Percentiles rank a stretch among this genome's conserved stretches.
Evolutionary conservation across 2,888 invertebrate species (phyloP).

Genomic region (Lymantria dispar): DNA sequence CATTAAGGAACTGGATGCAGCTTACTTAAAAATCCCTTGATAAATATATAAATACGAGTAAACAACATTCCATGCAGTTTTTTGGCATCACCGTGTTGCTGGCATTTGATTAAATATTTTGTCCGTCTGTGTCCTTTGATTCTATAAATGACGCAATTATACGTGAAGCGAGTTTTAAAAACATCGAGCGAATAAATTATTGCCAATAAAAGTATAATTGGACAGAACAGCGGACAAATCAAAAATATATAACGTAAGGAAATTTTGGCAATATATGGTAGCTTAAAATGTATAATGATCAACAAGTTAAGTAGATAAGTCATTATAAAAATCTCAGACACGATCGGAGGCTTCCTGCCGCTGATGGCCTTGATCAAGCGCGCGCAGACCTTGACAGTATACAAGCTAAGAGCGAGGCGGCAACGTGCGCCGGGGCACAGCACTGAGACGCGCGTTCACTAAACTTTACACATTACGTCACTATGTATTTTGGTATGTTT

Average conservation of each 20-base stretch:
- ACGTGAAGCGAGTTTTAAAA: slow-evolving; percentile 45
- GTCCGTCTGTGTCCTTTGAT: slow-evolving; percentile 43
- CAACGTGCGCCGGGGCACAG: slow-evolving; percentile 56
- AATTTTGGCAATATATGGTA: not conserved
- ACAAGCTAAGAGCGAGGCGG: slow-evolving; percentile 39
- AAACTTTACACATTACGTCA: slow-evolving; percentile 77
- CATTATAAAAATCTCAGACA: slow-evolving; percentile 26
- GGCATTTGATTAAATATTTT: slow-evolving; percentile 52
- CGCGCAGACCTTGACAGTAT: slow-evolving; percentile 69
- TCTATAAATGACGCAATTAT: slow-evolving; percentile 49
- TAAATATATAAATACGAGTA: slow-evolving; percentile 29
- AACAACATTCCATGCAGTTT: slow-evolving; percentile 65
- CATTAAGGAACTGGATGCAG: not conserved
- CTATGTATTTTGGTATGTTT: slow-evolving; percentile 58
- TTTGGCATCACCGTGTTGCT: slow-evolving; percentile 49
- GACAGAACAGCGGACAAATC: not conserved
- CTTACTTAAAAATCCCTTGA: slow-evolving; percentile 2
- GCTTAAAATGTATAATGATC: not conserved
- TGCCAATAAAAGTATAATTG: slow-evolving; percentile 12
- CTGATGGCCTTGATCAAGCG: slow-evolving; percentile 65
- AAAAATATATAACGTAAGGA: not conserved
- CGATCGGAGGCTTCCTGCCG: slow-evolving; percentile 48
- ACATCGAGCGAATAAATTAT: slow-evolving; percentile 10
- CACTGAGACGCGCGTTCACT: slow-evolving; percentile 65
- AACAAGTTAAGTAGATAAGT: not conserved